Evolutionary conservation across 2,888 invertebrate genomes (phyloP).

Genomic region (Spisula subtruncata): DNA sequence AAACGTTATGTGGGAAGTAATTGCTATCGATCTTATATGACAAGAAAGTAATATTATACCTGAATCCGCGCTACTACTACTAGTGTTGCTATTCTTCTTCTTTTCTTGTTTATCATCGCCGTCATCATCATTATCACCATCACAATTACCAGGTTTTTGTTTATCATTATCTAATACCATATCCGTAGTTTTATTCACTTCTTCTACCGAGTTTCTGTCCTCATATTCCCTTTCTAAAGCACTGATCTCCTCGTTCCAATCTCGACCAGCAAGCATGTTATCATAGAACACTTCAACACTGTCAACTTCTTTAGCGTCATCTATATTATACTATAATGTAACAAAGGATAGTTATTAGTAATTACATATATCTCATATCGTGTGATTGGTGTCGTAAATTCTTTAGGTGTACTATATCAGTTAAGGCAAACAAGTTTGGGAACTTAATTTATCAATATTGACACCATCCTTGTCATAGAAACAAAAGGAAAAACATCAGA

Average conservation of each 20-base stretch:
- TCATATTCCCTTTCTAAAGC: conserved; percentile 9
- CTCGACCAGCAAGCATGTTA: conserved; percentile 50
- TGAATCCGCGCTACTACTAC: conserved; percentile 57
- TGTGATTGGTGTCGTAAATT: no score
- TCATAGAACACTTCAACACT: conserved; percentile 66
- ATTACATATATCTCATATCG: no score
- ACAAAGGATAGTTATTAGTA: no score
- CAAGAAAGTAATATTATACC: conserved; percentile 28
- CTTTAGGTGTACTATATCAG: no score
- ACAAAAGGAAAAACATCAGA: no score
- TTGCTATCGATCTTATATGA: no score
- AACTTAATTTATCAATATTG: no score
- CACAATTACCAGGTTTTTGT: neutral
- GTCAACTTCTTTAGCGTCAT: neutral
- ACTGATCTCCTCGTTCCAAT: conserved; percentile 44
- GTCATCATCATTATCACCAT: neutral
- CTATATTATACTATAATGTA: neutral
- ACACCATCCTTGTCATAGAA: no score
- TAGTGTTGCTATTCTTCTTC: conserved; percentile 59
- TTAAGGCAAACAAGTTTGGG: no score
- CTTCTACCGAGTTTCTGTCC: conserved; percentile 6
- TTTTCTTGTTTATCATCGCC: neutral
- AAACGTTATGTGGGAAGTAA: no score
- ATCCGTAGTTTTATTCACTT: neutral
- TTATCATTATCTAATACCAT: neutral